Evolutionary conservation across 2,888 invertebrate species (phyloP), one percentile per base, ranked within the genome.

Genomic region (Ecliptopera silaceata): DNA sequence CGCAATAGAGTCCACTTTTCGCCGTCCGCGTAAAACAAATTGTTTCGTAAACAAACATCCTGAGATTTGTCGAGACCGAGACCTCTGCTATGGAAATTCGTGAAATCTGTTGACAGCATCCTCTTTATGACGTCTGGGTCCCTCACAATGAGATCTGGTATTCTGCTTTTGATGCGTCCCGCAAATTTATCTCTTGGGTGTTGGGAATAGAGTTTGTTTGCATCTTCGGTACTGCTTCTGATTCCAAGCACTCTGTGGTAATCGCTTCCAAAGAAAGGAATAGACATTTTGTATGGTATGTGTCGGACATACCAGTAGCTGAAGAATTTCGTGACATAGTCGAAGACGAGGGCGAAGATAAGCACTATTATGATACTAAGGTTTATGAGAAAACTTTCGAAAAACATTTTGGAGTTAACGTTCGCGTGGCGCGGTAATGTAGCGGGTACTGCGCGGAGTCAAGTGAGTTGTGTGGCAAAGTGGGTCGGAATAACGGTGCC

Each of bases 21-120:
- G 32, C 85, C 88, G 68, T 90, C 88, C 13, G 86, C 80, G 69
- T 89, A 89, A 79, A 89, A 91, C 79, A 89, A 84, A 87, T 91
- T 91, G 88, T 90, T 86, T 84, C 85, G 84, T 84, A 91, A 80
- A 86, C 89, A 90, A 87, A 88, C 84, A 88, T 91, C 91, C 83
- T 76, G 80, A 79, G 90, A 88, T 84, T 87, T 89, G 85, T 88
- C 88, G 82, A 91, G 83, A 76, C 80, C 82, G 69, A 86, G 83
- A 72, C 91, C 91, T 79, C 90, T 80, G 75, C 84, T 82, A 79
- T 87, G 84, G 84, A 91, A 91, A 86, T 87, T 80, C 66, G 81
- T 80, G 70, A 86, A 89, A 80, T 89, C 88, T 67, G 88, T 84
- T 63, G 85, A 88, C 80, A 91, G 75, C 70, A 90, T 81, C 73